These are phyloP conservation scores for Pandion haliaetus DNA, from an alignment of 2,113 vertebrate genomes.

Conservation along the genomic window DNA sequence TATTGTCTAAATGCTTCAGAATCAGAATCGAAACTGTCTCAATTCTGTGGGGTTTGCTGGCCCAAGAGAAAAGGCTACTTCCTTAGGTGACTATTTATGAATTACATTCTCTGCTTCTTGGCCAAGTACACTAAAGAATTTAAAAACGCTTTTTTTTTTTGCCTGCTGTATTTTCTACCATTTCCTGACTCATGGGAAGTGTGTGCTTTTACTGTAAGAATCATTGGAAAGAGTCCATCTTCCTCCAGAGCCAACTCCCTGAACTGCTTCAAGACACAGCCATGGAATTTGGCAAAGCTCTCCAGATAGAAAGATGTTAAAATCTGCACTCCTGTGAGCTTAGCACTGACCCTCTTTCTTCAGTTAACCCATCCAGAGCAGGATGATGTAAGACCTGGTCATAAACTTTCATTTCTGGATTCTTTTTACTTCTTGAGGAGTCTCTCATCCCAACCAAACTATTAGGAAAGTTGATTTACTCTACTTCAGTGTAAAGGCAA, in stretches of 20 bases:
- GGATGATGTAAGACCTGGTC: not conserved
- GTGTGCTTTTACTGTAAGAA: not conserved
- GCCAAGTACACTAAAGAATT: not conserved
- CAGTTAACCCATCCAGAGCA: not conserved
- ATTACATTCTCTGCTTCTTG: not conserved
- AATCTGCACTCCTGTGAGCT: not conserved
- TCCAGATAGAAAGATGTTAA: not conserved
- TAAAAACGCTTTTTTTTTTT: not conserved
- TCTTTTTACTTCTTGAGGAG: not conserved
- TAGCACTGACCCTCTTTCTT: not conserved
- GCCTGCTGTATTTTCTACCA: not conserved
- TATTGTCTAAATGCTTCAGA: not conserved
- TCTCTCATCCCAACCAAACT: not conserved
- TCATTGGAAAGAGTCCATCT: not conserved
- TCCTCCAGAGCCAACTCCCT: not conserved
- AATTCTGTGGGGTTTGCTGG: not conserved
- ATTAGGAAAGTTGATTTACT: not conserved
- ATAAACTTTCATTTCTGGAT: not conserved
- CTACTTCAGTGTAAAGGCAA: not conserved
- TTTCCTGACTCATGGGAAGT: not conserved
- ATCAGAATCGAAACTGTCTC: not conserved
- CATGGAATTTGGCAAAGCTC: not conserved
- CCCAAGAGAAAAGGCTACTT: not conserved
- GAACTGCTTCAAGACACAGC: not conserved
- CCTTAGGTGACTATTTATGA: not conserved